A percentile compares a stretch with the other conserved stretches of the same genome.
Evolutionary conservation across 2,888 invertebrate genomes (phyloP).

Genomic region (Microplitis deprimator): DNA sequence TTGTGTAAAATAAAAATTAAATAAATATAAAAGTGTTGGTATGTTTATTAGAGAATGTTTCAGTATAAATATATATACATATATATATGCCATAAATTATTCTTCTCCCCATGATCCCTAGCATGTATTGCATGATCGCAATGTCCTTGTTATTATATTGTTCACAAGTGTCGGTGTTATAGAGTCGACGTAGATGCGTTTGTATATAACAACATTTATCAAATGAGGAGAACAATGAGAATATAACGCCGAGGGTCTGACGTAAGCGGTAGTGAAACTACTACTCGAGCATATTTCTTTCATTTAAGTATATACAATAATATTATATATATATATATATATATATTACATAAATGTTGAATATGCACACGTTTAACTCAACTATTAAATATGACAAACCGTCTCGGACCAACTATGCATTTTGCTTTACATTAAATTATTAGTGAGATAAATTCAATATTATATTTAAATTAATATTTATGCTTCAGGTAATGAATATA

Average conservation of each 20-base stretch:
- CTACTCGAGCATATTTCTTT: slow-evolving; percentile 19
- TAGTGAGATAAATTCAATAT: not conserved
- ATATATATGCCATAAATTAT: not conserved
- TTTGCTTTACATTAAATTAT: not conserved
- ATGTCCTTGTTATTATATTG: not conserved
- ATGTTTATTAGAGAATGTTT: not conserved
- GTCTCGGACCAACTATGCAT: not conserved
- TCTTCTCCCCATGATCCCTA: not conserved
- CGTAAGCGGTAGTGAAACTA: slow-evolving; percentile 21
- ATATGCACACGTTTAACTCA: not conserved
- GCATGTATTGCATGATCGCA: not conserved
- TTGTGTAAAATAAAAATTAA: not conserved
- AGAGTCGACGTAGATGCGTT: not conserved
- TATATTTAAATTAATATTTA: not conserved
- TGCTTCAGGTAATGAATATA: not conserved
- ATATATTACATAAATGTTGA: not conserved
- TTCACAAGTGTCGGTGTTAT: not conserved
- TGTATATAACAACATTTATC: not conserved
- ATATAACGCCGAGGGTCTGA: not conserved
- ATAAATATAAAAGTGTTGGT: not conserved
- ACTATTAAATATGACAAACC: not conserved
- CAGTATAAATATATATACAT: not conserved
- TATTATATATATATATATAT: not conserved
- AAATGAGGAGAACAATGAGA: not conserved
- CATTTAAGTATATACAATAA: slow-evolving; percentile 12